Base-by-base conservation (phyloP, 2,888 invertebrate species). In the Exocentrus adspersus region DNA sequence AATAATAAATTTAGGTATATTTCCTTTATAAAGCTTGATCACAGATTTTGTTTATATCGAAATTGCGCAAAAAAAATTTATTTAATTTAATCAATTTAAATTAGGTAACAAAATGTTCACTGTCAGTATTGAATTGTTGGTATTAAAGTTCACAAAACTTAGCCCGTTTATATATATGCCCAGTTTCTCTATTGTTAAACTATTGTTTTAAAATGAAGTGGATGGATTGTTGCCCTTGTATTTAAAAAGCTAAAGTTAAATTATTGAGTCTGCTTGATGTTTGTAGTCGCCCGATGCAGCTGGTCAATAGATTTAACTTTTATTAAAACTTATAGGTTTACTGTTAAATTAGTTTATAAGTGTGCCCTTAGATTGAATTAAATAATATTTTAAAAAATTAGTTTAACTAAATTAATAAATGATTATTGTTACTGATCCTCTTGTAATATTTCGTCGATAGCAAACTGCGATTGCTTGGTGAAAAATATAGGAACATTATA, bases 221-320 rank as follows among this genome's bases (percentile, higher is more conserved):
- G 68, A 69, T 73, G 70, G 71, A 72, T 67, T 67, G 67, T 75
- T 75, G 75, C 76, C 77, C 74, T 73, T 74, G 24, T 69, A 65
- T 54, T 52, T 42, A 66, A 75, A 70, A 70, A 53, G 46, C 30
- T 64, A 62, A 72, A 75, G 76, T 77, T 75, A 76, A 76, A 75
- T 69, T 72, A 75, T 76, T 77, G 77, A 78, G 73, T 74, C 74
- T 72, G 77, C 77, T 71, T 69, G 75, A 74, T 77, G 77, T 77
- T 77, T 68, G 72, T 56, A 58, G 68, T 75, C 78, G 79, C 79
- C 79, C 79, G 79, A 79, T 74, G 76, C 78, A 75, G 72, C 64
- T 71, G 62, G 62, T 77, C 77, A 78, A 77, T 77, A 74, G 62
- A 66, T 77, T 77, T 76, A 77, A 77, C 75, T 72, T 62, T 62